phyloP scores from a whole-genome alignment of 2,113 vertebrate genomes.

The Bostrychus sinensis region DNA sequence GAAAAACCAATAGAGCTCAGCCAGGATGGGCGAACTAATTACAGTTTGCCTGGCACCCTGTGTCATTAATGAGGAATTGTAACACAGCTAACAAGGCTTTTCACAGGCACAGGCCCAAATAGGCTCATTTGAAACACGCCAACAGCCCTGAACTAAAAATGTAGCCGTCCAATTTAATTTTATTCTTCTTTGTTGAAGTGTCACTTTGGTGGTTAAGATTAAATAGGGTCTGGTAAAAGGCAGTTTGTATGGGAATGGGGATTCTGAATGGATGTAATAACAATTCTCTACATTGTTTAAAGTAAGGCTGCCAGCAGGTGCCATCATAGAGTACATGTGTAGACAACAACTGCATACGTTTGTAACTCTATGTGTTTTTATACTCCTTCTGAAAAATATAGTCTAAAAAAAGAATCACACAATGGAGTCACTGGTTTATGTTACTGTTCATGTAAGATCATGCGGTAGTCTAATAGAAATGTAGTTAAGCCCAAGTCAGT shows the following conservation, averaged over 20 bases:
- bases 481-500: too few species aligned
- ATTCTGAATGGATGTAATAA: conserved; percentile 23
- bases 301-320: too few species aligned
- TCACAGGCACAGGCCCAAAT: conserved; percentile 28
- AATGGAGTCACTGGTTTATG: too few species aligned
- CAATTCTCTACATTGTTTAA: conserved; percentile 4
- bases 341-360: too few species aligned
- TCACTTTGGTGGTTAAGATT: conserved; percentile 23
- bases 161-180: conserved; percentile 34
- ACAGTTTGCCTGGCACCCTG: conserved; percentile 18
- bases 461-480: too few species aligned
- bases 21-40: conserved; percentile 50
- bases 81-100: conserved; percentile 45
- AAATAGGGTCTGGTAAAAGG: conserved; percentile 12
- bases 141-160: conserved; percentile 23
- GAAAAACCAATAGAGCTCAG: conserved; percentile 45
- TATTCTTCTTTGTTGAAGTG: conserved; percentile 22
- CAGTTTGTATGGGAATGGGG: neutral
- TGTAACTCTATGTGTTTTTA: too few species aligned
- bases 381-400: too few species aligned
- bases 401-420: too few species aligned
- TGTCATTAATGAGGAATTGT: conserved; percentile 45
- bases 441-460: too few species aligned
- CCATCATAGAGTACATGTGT: too few species aligned
- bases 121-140: conserved; percentile 37